Evolutionary conservation across 2,113 vertebrate species (phyloP).

Genomic region (Oryzias woworae): DNA sequence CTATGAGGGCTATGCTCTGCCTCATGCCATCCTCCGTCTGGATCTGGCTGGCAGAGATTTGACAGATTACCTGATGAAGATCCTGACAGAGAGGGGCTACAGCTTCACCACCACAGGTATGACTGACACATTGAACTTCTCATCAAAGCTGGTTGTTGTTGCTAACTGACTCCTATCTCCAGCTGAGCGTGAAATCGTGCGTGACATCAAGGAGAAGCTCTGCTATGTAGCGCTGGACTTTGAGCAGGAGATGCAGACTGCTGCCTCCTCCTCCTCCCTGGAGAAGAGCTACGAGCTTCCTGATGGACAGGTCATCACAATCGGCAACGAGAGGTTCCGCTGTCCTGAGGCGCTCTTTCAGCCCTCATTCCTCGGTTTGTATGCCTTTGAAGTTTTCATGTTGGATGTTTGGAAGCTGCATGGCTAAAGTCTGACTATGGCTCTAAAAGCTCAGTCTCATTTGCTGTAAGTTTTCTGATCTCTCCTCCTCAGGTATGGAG

Average conservation of each 20-base stretch:
- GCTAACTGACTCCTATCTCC: neutral
- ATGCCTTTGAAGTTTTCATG: too few species aligned
- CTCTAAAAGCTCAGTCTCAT: accelerated
- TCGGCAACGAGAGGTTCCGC: conserved; percentile 96
- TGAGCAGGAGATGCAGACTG: conserved; percentile 87
- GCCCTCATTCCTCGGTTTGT: conserved; percentile 76
- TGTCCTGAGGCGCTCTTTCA: conserved; percentile 97
- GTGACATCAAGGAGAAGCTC: conserved; percentile 98
- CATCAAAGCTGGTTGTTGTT: too few species aligned
- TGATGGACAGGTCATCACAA: conserved; percentile 97
- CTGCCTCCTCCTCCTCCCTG: conserved; percentile 85
- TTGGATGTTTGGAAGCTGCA: neutral
- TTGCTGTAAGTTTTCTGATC: neutral
- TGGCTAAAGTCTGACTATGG: neutral
- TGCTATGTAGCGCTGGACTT: conserved; percentile 95
- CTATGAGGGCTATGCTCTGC: conserved; percentile 55
- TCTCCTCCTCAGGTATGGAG: conserved; percentile 85
- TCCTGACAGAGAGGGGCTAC: conserved; percentile 90
- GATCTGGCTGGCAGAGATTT: conserved; percentile 92
- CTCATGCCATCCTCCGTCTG: conserved; percentile 89
- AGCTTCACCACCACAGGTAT: conserved; percentile 88
- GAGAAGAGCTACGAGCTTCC: conserved; percentile 98
- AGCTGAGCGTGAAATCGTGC: conserved; percentile 95
- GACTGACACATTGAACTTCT: too few species aligned
- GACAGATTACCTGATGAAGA: conserved; percentile 96